Conservation (phyloP, 1,140 invertebrate species). For the Leptinotarsa texana region DNA sequence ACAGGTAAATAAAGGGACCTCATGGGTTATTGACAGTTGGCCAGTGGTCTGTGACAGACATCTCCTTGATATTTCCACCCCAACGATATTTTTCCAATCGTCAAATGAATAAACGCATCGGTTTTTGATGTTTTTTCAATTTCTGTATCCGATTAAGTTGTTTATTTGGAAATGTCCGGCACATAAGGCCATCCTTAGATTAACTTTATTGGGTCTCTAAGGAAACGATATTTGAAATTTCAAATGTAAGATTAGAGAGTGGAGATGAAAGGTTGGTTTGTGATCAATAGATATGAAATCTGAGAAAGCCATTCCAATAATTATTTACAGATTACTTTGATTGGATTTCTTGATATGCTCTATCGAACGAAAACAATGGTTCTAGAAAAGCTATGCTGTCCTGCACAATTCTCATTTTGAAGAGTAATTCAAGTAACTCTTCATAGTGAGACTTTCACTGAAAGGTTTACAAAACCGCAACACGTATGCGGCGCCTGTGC, state of each 20-base stretch:
- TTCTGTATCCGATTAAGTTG: conserved; percentile 42
- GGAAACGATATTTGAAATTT: neutral
- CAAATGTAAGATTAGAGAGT: neutral
- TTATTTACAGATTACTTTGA: no score
- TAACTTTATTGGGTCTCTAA: conserved; percentile 8
- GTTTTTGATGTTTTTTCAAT: conserved; percentile 42
- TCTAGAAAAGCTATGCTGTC: no score
- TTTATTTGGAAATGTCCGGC: conserved; percentile 39
- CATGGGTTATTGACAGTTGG: conserved; percentile 36
- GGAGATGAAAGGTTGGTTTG: neutral
- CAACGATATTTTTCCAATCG: conserved; percentile 36
- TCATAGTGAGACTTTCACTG: no score
- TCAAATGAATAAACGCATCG: conserved; percentile 34
- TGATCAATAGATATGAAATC: neutral
- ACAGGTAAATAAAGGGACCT: conserved; percentile 11
- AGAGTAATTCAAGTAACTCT: no score
- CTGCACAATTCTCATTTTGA: no score
- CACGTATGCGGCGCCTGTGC: no score
- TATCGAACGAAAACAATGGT: no score
- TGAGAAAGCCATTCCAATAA: no score
- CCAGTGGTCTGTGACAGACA: conserved; percentile 41
- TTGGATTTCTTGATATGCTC: no score
- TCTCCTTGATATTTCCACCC: conserved; percentile 28
- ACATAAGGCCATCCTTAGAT: conserved; percentile 29
- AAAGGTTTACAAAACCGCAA: no score